Evolutionary conservation across 2,888 invertebrate genomes (phyloP), one percentile per base, ranked within the genome.

Genomic region (Nebria brevicollis): DNA sequence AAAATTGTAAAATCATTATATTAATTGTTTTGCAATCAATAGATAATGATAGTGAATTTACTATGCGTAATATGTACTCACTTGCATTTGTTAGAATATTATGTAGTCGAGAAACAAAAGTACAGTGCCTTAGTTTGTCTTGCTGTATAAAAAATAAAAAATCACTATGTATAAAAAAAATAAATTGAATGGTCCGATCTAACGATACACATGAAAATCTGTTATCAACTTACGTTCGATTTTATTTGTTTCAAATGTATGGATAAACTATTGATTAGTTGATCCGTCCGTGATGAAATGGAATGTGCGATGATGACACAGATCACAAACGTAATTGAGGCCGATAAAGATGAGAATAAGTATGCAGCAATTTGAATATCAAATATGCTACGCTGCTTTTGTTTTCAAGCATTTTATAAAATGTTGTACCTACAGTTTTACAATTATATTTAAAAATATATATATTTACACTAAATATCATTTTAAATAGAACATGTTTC

Each of bases 61-160:
- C 20, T 70, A 7, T 25, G 25, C 11, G 13, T 20, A 5, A 70
- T 25, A 43, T 75, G 74, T 79, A 75, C 79, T 79, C 79, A 79
- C 79, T 79, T 66, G 78, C 78, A 75, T 79, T 79, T 79, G 79
- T 75, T 75, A 75, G 75, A 64, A 79, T 74, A 26, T 42, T 66
- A 73, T 73, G 70, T 70, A 70, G 70, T 70, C 25, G 70, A 54
- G 54, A 78, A 79, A 80, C 75, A 75, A 75, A 80, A 75, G 20
- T 80, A 80, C 80, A 80, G 80, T 80, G 80, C 80, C 80, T 80
- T 80, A 80, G 80, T 80, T 34, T 79, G 79, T 75, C 54, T 79
- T 74, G 79, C 79, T 79, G 79, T 79, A 74, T 79, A 79, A 79
- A 79, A 73, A 25, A 66, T 66, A n/a, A 25, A 26, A 70, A 34